These are phyloP conservation scores for Monopis laevigella DNA, from an alignment of 2,888 invertebrate species.

Conservation along the genomic window DNA sequence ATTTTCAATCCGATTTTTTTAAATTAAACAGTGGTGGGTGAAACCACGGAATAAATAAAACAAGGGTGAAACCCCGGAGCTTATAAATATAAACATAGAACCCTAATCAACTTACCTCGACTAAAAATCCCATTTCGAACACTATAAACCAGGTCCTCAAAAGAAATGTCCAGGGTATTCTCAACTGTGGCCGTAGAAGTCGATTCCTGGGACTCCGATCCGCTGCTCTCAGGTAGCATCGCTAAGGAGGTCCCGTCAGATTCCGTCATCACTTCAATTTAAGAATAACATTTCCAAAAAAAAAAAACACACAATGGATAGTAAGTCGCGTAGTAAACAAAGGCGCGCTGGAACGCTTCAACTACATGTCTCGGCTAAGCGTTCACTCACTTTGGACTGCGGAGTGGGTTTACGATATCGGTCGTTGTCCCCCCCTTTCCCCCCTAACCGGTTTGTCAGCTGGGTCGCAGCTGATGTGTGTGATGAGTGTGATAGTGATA, in stretches of 20 bases:
- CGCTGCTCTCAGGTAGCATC: constrained; percentile 40
- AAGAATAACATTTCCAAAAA: background rate
- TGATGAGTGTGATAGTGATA: no score
- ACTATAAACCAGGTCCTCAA: constrained; percentile 72
- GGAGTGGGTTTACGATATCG: background rate
- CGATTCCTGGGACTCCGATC: constrained; percentile 47
- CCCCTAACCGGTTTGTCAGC: constrained; percentile 6
- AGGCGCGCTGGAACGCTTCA: constrained; percentile 5
- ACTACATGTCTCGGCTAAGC: background rate
- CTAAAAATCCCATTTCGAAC: constrained; percentile 68
- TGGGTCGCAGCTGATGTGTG: constrained; percentile 5
- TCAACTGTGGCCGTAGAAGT: constrained; percentile 45
- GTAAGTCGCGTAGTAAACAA: constrained; percentile 1
- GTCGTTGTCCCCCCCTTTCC: constrained; percentile 9
- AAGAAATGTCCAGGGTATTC: constrained; percentile 70
- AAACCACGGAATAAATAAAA: no score
- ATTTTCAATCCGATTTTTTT: no score
- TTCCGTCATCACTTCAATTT: background rate
- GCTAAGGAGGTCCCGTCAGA: background rate
- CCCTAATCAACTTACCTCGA: constrained; percentile 64
- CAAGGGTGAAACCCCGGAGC: no score
- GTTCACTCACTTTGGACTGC: background rate
- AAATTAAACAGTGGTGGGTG: no score
- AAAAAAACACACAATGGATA: background rate
- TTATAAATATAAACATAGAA: no score